Percentiles rank a stretch among this genome's conserved stretches.
Evolutionary conservation across 2,888 invertebrate species (phyloP).

Genomic region (Microctonus hyperodae): DNA sequence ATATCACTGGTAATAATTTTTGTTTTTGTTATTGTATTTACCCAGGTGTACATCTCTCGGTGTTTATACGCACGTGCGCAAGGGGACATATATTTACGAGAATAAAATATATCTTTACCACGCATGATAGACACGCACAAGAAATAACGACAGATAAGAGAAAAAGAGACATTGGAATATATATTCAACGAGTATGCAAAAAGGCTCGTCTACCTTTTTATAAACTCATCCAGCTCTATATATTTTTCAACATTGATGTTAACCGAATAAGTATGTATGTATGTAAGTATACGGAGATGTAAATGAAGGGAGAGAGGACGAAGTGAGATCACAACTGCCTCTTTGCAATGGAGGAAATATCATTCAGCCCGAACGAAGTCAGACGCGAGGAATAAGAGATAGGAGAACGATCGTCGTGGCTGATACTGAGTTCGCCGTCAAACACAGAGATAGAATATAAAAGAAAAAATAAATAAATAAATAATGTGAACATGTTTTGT

Average conservation of each 20-base stretch:
- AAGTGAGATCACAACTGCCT: too few relatives aligned
- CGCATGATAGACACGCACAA: constrained; percentile 12
- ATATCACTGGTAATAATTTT: neutral
- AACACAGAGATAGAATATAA: constrained; percentile 7
- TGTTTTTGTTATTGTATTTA: too few relatives aligned
- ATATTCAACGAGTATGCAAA: constrained; percentile 1
- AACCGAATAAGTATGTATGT: neutral
- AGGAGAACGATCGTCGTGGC: neutral
- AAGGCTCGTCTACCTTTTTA: neutral
- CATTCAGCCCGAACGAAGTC: neutral
- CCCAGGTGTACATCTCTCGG: neutral
- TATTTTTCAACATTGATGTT: neutral
- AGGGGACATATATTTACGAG: neutral
- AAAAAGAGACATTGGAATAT: neutral
- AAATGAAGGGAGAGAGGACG: neutral
- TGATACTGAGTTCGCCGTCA: neutral
- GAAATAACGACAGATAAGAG: constrained; percentile 22
- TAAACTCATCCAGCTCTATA: neutral
- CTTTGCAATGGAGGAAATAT: neutral
- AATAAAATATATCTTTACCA: neutral
- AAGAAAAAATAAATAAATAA: neutral
- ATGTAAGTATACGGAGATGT: neutral
- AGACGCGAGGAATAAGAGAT: neutral
- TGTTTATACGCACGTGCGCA: neutral
- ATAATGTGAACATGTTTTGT: constrained; percentile 37